Percentiles rank a stretch among this genome's conserved stretches.
Conservation (phyloP, 2,113 vertebrate species). For the Phodopus roborovskii region DNA sequence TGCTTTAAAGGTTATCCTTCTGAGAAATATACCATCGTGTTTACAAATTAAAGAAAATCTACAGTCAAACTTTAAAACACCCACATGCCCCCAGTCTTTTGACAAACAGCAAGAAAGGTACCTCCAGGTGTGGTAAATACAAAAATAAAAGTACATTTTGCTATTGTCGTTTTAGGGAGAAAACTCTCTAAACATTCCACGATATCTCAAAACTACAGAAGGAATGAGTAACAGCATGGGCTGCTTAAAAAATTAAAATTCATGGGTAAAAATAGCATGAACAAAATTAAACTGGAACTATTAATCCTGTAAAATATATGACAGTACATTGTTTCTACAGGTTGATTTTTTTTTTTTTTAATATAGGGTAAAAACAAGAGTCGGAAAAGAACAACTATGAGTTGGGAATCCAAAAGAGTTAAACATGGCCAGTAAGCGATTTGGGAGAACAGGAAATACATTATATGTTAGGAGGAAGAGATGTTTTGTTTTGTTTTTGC, state of each 20-base stretch:
- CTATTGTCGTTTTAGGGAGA: background rate
- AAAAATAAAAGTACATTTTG: background rate
- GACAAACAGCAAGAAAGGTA: background rate
- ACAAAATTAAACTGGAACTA: background rate
- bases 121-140: background rate
- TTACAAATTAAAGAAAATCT: background rate
- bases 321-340: background rate
- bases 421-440: background rate
- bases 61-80: background rate
- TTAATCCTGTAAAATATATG: conserved; percentile 27
- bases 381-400: background rate
- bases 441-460: background rate
- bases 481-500: background rate
- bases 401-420: background rate
- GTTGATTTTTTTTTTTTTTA: background rate
- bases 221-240: background rate
- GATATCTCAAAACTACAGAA: background rate
- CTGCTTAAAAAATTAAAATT: conserved; percentile 52
- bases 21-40: background rate
- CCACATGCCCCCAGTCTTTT: background rate
- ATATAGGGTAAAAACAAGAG: background rate
- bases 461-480: background rate
- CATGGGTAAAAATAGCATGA: background rate
- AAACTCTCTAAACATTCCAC: background rate
- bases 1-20: conserved; percentile 24